These are phyloP conservation scores for Plebejus anna DNA, from an alignment of 2,888 invertebrate genomes.

Conservation along the genomic window DNA sequence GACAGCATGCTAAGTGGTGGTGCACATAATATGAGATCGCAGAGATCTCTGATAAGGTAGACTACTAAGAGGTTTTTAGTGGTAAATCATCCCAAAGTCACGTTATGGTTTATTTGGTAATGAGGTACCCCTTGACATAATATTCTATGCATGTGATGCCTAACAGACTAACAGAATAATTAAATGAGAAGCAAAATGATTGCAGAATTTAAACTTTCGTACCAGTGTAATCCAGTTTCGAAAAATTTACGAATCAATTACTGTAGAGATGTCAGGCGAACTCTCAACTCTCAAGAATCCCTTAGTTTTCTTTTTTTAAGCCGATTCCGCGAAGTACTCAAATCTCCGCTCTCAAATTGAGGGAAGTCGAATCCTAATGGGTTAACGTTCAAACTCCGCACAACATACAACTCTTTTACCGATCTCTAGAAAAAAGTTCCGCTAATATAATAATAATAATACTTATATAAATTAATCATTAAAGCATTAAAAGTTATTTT, in stretches of 20 bases:
- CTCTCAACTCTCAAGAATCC: neutral
- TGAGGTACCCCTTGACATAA: too few species aligned
- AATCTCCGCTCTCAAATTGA: neutral
- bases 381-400: neutral
- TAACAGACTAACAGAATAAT: neutral
- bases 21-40: too few species aligned
- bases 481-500: too few species aligned
- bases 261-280: neutral
- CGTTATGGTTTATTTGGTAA: too few species aligned
- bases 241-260: neutral
- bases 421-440: neutral
- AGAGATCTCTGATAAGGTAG: too few species aligned
- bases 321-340: neutral
- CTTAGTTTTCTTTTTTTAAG: constrained; percentile 4
- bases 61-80: too few species aligned
- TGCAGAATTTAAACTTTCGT: neutral
- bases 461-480: too few species aligned
- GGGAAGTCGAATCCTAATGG: neutral
- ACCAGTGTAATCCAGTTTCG: neutral
- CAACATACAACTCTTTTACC: neutral
- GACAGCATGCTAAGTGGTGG: too few species aligned
- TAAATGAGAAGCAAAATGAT: neutral
- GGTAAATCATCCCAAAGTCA: too few species aligned
- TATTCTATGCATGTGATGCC: too few species aligned
- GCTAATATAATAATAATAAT: neutral